Conservation (phyloP, 2,797 vertebrate genomes). For the Hipposideros larvatus region DNA sequence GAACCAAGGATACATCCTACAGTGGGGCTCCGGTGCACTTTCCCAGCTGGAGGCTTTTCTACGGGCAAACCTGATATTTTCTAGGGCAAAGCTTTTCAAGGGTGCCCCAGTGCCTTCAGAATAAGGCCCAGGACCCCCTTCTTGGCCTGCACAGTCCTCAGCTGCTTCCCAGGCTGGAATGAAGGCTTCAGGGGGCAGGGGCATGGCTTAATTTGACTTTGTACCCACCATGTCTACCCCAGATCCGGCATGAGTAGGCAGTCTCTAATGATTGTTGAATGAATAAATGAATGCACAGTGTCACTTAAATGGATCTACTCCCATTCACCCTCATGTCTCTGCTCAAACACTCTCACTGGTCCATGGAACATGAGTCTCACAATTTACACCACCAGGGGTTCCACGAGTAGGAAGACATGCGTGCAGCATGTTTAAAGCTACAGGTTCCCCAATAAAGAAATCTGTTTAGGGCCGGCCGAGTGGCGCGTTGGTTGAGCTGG, state of each 20-base stretch:
- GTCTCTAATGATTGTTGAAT: background rate
- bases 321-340: too few species aligned
- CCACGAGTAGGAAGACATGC: fast-evolving
- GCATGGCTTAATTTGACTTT: background rate
- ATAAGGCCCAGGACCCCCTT: background rate
- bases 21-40: fast-evolving
- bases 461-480: background rate
- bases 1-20: too few species aligned
- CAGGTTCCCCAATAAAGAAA: background rate
- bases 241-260: background rate
- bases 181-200: background rate
- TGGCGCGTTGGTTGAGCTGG: too few species aligned
- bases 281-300: background rate
- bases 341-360: background rate
- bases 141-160: background rate
- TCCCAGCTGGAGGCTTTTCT: background rate
- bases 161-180: background rate
- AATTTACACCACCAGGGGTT: fast-evolving
- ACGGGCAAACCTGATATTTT: background rate
- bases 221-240: fast-evolving
- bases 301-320: background rate
- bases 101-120: background rate
- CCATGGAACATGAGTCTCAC: fast-evolving
- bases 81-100: background rate
- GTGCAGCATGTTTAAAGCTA: fast-evolving